Base-by-base conservation (phyloP, 2,113 vertebrate genomes). In the Syngnathoides biaculeatus region DNA sequence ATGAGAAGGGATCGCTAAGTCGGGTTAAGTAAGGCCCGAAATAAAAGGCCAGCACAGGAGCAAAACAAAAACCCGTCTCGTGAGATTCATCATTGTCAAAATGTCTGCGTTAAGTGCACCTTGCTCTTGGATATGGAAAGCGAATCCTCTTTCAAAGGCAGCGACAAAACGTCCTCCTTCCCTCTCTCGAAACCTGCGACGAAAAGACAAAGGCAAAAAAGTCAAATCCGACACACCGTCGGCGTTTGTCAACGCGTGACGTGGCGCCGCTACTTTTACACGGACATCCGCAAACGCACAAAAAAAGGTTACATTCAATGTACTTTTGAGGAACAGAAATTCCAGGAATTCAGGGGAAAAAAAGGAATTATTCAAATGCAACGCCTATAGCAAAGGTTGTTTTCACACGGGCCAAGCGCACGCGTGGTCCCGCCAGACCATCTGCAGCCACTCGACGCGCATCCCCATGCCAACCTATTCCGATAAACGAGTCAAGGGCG, bases 111-210 rank as follows among this genome's bases (percentile, higher is more conserved):
- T 55, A 35, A 8, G 77, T 71, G 90, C 91, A 99, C 97, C 94
- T 98, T 99, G 93, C 97, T 99, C 90, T 99, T 99, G 64, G 96
- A 98, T 89, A 99, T 98, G 69, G 96, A 95, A 75, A 93, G 92
- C 17, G 92, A 82, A 74, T 98, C 96, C 35, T 98, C 97, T 89
- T 93, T 97, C 77, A 86, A 91, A 89, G 95, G 92, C 82, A 87
- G 90, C 84, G 94, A 91, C 77, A 93, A 87, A 11, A 80, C 86
- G 71, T 99, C 96, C 1, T 99, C 97, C 81, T 94, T 99, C 43
- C 93, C 94, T 86, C 93, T 92, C 74, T 98, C 96, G 73, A 95
- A 95, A 86, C 97, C 96, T 99, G 88, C 19, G 81, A 88, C 15
- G 35, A 69, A 71, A 67, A 70, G 65, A 19, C 12, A 43, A 20